Evolutionary conservation across 2,888 invertebrate species (phyloP).

Genomic region (Drosophila sordidula): DNA sequence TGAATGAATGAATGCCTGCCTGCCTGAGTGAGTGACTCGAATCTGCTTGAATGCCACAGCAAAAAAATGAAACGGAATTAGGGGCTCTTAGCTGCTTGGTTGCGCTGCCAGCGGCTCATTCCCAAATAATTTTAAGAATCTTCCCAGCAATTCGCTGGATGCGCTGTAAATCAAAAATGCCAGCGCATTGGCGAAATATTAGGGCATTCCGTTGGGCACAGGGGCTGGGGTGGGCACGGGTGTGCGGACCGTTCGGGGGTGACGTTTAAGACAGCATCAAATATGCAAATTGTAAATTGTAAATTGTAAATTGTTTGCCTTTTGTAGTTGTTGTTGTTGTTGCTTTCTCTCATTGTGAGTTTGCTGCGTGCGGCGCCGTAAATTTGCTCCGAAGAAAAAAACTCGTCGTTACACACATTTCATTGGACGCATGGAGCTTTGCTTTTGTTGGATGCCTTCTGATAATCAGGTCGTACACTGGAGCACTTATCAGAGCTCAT

Average conservation of each 20-base stretch:
- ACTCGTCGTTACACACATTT: slow-evolving; percentile 47
- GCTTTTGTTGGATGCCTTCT: slow-evolving; percentile 20
- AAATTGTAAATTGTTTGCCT: slow-evolving; percentile 48
- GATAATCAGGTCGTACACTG: slow-evolving; percentile 58
- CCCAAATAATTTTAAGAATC: slow-evolving; percentile 59
- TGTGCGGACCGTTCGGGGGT: slow-evolving; percentile 19
- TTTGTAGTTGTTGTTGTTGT: slow-evolving; percentile 27
- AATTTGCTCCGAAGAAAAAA: slow-evolving; percentile 33
- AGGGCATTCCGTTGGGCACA: slow-evolving; percentile 6
- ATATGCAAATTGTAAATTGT: slow-evolving; percentile 76
- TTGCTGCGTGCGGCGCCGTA: slow-evolving; percentile 30
- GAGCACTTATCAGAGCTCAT: slow-evolving; percentile 70
- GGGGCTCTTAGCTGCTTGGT: slow-evolving; percentile 54
- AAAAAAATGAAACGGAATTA: slow-evolving; percentile 46
- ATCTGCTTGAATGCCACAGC: slow-evolving; percentile 30
- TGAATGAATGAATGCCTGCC: slow-evolving; percentile 49
- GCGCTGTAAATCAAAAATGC: slow-evolving; percentile 75
- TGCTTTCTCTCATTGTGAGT: slow-evolving; percentile 18
- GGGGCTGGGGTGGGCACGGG: not conserved
- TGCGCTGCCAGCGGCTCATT: slow-evolving; percentile 36
- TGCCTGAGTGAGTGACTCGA: slow-evolving; percentile 47
- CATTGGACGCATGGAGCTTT: slow-evolving; percentile 52
- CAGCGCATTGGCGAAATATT: slow-evolving; percentile 60
- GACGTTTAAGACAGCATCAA: slow-evolving; percentile 61
- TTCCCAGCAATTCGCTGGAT: slow-evolving; percentile 39